Conservation (phyloP, 2,888 invertebrate species). For the Cerastis leucographa region DNA sequence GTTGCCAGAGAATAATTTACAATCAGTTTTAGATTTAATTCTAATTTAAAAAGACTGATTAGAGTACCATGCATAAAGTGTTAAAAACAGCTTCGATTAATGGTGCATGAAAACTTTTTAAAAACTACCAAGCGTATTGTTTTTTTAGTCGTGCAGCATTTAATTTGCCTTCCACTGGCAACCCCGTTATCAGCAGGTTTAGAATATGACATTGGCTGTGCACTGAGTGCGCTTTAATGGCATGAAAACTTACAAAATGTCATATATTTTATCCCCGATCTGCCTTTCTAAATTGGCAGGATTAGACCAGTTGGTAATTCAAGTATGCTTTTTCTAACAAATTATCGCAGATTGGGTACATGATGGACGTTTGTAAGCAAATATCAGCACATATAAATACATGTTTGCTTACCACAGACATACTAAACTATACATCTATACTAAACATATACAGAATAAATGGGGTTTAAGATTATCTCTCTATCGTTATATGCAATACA, state of each 20-base stretch:
- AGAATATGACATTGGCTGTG: constrained; percentile 32
- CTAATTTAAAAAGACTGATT: constrained; percentile 29
- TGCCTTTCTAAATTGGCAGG: constrained; percentile 24
- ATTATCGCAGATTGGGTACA: constrained; percentile 31
- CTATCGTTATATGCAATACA: constrained; percentile 77
- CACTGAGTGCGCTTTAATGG: constrained; percentile 37
- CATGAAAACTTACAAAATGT: constrained; percentile 20
- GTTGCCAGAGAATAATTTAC: constrained; percentile 53
- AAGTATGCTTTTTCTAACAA: constrained; percentile 8
- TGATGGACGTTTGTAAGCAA: constrained; percentile 34
- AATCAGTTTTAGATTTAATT: constrained; percentile 3
- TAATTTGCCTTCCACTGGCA: constrained; percentile 45
- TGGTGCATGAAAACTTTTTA: constrained; percentile 46
- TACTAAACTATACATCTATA: constrained; percentile 65
- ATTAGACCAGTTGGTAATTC: constrained; percentile 22
- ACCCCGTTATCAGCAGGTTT: constrained; percentile 45
- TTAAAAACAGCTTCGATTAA: constrained; percentile 30
- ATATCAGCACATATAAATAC: constrained; percentile 55
- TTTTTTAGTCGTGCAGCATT: constrained; percentile 42
- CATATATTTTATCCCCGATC: constrained; percentile 18
- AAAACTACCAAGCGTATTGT: constrained; percentile 48
- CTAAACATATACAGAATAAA: constrained; percentile 71
- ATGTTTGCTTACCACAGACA: constrained; percentile 60
- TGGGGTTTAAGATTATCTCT: constrained; percentile 78
- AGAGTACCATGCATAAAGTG: constrained; percentile 29